Base-by-base conservation (phyloP, 2,888 invertebrate species). In the Malachius bipustulatus region DNA sequence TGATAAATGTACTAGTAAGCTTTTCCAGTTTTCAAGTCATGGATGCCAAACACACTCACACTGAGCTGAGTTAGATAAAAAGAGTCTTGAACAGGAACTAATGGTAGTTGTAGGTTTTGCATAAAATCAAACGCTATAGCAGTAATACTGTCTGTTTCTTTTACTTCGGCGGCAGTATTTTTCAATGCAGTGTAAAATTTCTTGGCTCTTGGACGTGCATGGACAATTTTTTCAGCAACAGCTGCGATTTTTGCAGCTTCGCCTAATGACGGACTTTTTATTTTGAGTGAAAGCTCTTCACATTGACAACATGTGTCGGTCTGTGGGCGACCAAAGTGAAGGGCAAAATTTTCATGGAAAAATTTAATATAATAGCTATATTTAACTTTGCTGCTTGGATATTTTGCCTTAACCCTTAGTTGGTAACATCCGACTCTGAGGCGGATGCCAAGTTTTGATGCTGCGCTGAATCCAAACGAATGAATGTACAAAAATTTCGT, bases 171-270 rank as follows among this genome's bases (percentile, higher is more conserved):
- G 24, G 6, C 24, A 19, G n/a, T n/a, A n/a, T n/a, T n/a, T n/a
- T n/a, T n/a, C n/a, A 19, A n/a, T 8, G n/a, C 24, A 19, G 6
- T 19, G 24, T 19, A 19, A 19, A 19, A 19, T n/a, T 19, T 19
- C n/a, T 19, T 19, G 24, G 24, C 24, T n/a, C n/a, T n/a, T n/a
- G n/a, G n/a, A 19, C 24, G 24, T 19, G 24, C n/a, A 6, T 19
- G 6, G n/a, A 8, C 6, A 8, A 19, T 19, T n/a, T 6, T 19
- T 19, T n/a, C n/a, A 6, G 24, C 24, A 8, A 8, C 24, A n/a
- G 24, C 24, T 6, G 24, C 24, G 6, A 6, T 6, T 8, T 19
- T 19, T 8, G 24, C 6, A 19, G 6, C n/a, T n/a, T 19, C 24
- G n/a, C 24, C 6, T n/a, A 19, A 19, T 19, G 24, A 19, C 6